Evolutionary conservation across 2,888 invertebrate species (phyloP), one percentile per base, ranked within the genome.

Genomic region (Drosophila stalkeri): DNA sequence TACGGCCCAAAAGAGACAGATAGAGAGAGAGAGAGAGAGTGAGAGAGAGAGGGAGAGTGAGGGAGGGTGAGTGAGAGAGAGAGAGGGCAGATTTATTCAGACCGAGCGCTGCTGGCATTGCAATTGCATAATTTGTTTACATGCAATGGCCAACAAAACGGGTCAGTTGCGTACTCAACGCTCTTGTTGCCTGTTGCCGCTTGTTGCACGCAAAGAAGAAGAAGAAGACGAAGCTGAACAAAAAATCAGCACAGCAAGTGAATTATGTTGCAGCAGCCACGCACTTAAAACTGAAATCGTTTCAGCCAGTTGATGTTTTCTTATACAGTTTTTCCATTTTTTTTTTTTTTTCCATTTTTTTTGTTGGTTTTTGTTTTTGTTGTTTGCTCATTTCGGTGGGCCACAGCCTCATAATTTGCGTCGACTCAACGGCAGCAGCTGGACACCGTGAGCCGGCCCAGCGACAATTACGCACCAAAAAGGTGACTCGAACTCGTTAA

Each of bases 41-140:
- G 65, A 16, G 64, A 60, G 63, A 60, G 61, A 59, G 62, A 60
- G 66, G 9, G 65, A 54, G n/a, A 1, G 16, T 6, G 3, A 44
- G 16, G 18, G 62, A 11, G 23, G n/a, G 55, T 16, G n/a, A 5
- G 20, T 3, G 54, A 23, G 20, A n/a, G 59, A 63, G 63, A 16
- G 65, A 64, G 65, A 64, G 64, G 20, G 71, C 55, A 57, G 70
- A 74, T 82, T 75, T 81, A 71, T 79, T 71, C 70, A 75, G 59
- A 51, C 46, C 47, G 51, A 20, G 64, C 46, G 75, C 72, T 77
- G 77, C 72, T 77, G 77, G 63, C 76, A 76, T 75, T 75, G 89
- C 75, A 89, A 86, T 86, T 86, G 89, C 89, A 86, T 86, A 86
- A 86, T 86, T 84, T 87, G 81, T 85, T 87, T 82, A 86, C 82